phyloP scores from a whole-genome alignment of 2,113 vertebrate genomes.

The Scartelaos histophorus region DNA sequence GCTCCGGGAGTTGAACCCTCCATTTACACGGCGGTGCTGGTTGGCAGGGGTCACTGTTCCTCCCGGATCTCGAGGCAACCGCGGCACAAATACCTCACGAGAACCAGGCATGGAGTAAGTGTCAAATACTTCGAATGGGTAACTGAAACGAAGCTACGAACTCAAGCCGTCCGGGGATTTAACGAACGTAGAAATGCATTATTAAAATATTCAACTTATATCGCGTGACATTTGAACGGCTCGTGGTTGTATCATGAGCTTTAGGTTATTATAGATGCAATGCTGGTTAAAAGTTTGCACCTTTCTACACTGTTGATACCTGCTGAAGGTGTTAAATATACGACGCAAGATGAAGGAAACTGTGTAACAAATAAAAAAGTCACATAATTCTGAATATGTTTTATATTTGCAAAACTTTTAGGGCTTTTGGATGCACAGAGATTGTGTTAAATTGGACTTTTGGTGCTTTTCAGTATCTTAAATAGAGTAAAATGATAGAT shows the following conservation, averaged over 20 bases:
- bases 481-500: too few species aligned
- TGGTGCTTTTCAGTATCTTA: too few species aligned
- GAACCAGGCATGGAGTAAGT: not conserved
- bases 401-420: too few species aligned
- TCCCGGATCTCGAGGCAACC: not conserved
- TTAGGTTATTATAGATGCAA: not conserved
- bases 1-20: not conserved
- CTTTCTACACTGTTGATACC: too few species aligned
- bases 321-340: too few species aligned
- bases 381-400: too few species aligned
- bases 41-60: conserved; percentile 1
- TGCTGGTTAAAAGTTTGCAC: too few species aligned
- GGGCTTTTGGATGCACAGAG: too few species aligned
- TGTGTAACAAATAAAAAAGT: too few species aligned
- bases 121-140: not conserved
- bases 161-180: not conserved
- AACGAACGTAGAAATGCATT: not conserved
- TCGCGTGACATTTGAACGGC: not conserved
- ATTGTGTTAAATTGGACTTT: too few species aligned
- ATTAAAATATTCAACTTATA: not conserved
- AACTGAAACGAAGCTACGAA: not conserved
- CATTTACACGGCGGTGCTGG: conserved; percentile 11
- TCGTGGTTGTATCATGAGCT: not conserved
- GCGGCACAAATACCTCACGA: not conserved
- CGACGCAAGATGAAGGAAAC: too few species aligned